Conservation (phyloP, 2,113 vertebrate genomes). For the Stegastes partitus region DNA sequence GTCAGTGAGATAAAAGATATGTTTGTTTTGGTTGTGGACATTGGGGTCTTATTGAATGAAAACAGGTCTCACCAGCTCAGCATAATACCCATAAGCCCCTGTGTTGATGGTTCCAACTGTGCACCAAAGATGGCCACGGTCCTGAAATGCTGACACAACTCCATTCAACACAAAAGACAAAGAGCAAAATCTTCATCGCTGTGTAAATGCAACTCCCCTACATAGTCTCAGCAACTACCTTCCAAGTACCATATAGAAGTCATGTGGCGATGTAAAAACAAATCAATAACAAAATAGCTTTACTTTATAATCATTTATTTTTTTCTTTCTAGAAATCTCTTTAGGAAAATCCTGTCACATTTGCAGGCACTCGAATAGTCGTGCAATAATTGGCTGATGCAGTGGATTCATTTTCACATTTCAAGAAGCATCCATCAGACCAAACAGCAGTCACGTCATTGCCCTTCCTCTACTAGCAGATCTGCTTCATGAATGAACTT, state of each 20-base stretch:
- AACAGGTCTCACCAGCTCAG: conserved; percentile 18
- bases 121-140: conserved; percentile 44
- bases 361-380: conserved; percentile 51
- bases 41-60: conserved; percentile 10
- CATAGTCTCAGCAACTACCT: conserved; percentile 53
- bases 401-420: conserved; percentile 65
- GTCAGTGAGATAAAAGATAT: conserved; percentile 34
- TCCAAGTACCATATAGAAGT: conserved; percentile 58
- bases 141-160: conserved; percentile 44
- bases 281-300: conserved; percentile 74
- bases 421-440: conserved; percentile 33
- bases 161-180: conserved; percentile 37
- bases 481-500: conserved; percentile 28
- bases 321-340: conserved; percentile 62
- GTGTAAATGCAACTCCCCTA: conserved; percentile 43
- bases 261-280: conserved; percentile 60
- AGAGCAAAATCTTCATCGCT: conserved; percentile 59
- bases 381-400: conserved; percentile 48
- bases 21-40: conserved; percentile 52
- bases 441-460: conserved; percentile 18
- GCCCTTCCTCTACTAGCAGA: conserved; percentile 17
- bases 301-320: conserved; percentile 65
- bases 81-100: conserved; percentile 29
- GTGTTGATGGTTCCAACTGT: conserved; percentile 51
- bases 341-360: conserved; percentile 51